These are phyloP conservation scores for Megamerina dolium DNA, from an alignment of 2,888 invertebrate genomes.

Conservation along the genomic window DNA sequence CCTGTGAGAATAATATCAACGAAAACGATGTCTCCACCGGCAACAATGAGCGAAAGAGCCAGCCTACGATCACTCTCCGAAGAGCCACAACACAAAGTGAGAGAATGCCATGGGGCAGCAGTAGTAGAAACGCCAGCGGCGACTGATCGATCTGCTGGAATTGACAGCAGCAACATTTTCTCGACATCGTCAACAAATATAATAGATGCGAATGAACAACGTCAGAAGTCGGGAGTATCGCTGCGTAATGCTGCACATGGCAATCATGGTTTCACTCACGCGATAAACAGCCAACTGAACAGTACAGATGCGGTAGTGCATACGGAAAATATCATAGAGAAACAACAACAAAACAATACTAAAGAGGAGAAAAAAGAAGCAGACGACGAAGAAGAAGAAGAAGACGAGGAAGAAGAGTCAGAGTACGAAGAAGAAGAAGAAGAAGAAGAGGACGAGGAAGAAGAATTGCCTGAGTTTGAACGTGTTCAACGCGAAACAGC, in stretches of 20 bases:
- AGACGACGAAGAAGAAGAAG: not conserved
- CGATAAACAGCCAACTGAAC: conserved; percentile 31
- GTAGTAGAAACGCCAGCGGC: not conserved
- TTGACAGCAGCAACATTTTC: no score
- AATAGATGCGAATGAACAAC: no score
- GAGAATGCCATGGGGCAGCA: no score
- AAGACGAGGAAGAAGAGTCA: not conserved
- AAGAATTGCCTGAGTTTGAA: not conserved
- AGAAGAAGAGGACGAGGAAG: not conserved
- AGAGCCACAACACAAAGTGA: no score
- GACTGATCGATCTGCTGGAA: no score
- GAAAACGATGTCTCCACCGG: conserved; percentile 14
- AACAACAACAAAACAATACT: no score
- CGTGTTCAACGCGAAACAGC: not conserved
- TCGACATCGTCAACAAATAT: no score
- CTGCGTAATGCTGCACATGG: conserved; percentile 13
- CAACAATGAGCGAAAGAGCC: conserved; percentile 3
- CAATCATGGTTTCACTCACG: conserved; percentile 28
- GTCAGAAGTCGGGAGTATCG: no score
- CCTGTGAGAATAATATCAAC: no score
- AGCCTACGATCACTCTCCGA: conserved; percentile 4
- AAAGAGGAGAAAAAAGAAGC: not conserved
- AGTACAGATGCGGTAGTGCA: conserved; percentile 8
- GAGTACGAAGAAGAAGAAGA: not conserved
- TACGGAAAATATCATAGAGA: conserved; percentile 18